Conservation (phyloP, 2,888 invertebrate genomes). For the Endotricha flammealis region DNA sequence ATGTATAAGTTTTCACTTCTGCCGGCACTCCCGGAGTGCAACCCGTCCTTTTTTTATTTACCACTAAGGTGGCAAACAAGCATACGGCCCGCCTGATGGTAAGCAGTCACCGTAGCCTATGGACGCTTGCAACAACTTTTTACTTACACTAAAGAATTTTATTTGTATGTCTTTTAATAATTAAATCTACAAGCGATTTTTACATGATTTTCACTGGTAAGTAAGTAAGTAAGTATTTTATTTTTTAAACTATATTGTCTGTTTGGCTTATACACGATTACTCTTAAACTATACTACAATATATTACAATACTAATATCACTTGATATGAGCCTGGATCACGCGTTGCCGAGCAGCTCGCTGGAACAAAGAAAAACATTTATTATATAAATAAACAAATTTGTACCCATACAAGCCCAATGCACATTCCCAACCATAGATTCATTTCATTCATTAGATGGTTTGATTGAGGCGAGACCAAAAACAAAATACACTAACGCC, state of each 20-base stretch:
- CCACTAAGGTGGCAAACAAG: not conserved
- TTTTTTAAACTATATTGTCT: not conserved
- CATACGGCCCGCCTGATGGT: not conserved
- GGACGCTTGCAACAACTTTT: not conserved
- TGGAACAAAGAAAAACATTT: conserved; percentile 36
- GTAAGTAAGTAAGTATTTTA: not conserved
- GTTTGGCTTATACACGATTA: no score
- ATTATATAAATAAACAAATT: conserved; percentile 4
- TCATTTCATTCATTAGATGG: no score
- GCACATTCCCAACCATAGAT: no score
- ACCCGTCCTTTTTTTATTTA: no score
- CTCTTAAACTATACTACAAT: conserved; percentile 1
- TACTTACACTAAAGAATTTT: conserved; percentile 1
- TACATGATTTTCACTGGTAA: not conserved
- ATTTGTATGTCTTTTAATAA: no score
- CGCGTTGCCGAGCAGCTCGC: conserved; percentile 70
- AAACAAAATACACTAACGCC: no score
- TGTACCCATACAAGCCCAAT: no score
- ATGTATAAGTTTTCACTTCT: no score
- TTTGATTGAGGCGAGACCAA: no score
- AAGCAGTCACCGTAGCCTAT: not conserved
- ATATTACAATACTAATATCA: conserved; percentile 55
- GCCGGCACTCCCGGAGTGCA: no score
- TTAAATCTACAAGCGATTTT: no score
- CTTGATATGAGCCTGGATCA: conserved; percentile 49